Conservation (phyloP, 1,140 invertebrate species). For the Danaus melanippus region DNA sequence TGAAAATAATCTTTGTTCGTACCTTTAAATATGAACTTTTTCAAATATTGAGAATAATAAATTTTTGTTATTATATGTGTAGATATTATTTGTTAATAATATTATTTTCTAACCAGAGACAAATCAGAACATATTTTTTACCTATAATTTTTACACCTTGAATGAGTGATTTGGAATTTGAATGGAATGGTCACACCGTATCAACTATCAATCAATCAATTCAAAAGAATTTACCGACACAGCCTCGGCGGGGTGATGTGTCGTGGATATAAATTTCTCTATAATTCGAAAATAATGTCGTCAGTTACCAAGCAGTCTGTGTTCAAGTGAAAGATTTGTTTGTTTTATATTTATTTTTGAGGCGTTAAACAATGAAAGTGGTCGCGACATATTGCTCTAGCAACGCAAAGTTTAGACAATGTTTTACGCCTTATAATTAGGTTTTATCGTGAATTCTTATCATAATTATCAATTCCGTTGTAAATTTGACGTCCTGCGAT, state of each 20-base stretch:
- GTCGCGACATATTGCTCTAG: slow-evolving; percentile 23
- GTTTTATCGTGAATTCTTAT: slow-evolving; percentile 38
- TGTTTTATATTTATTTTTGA: slow-evolving; percentile 12
- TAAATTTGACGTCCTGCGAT: slow-evolving; percentile 22
- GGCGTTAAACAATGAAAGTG: slow-evolving; percentile 23
- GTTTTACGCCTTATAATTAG: slow-evolving; percentile 25
- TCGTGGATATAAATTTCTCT: slow-evolving; percentile 5
- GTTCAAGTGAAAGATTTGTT: slow-evolving; percentile 11
- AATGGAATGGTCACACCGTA: slow-evolving; percentile 21
- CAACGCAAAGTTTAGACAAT: slow-evolving; percentile 22
- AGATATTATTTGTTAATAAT: too few relatives aligned
- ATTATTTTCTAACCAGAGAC: too few relatives aligned
- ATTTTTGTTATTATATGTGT: too few relatives aligned
- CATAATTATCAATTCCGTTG: slow-evolving; percentile 34
- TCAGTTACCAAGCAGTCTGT: slow-evolving; percentile 1
- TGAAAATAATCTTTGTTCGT: too few relatives aligned
- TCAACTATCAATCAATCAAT: slow-evolving; percentile 39
- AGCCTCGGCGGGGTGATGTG: slow-evolving; percentile 14
- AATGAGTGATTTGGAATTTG: slow-evolving; percentile 16
- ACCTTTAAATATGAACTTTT: too few relatives aligned
- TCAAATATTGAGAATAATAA: too few relatives aligned
- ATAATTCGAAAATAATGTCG: slow-evolving; percentile 8
- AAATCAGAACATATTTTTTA: slow-evolving; percentile 5
- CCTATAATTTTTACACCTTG: slow-evolving; percentile 3
- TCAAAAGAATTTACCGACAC: slow-evolving; percentile 25